Percentiles rank a stretch among this genome's conserved stretches.
Conservation (phyloP, 2,113 vertebrate genomes). For the Oncorhynchus tshawytscha region DNA sequence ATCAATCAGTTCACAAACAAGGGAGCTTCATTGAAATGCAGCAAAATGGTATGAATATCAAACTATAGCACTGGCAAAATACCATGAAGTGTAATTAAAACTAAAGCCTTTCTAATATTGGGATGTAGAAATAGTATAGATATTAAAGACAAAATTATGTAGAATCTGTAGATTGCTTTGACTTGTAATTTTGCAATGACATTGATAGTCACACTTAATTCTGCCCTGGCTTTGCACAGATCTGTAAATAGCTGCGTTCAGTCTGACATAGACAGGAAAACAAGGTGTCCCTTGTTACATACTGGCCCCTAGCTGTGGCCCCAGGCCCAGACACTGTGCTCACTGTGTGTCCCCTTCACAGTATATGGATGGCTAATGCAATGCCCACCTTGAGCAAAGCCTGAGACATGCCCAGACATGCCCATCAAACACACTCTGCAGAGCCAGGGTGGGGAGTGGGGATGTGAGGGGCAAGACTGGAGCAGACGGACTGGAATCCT, state of each 20-base stretch:
- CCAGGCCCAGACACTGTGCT: not conserved
- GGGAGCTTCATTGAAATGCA: constrained; percentile 1
- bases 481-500: constrained; percentile 53
- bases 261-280: not conserved
- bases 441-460: not conserved
- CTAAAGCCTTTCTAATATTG: not conserved
- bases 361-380: too few relatives aligned
- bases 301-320: not conserved
- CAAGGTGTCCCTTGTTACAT: not conserved
- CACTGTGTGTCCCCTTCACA: too few relatives aligned
- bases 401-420: constrained; percentile 7
- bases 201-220: not conserved
- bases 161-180: not conserved
- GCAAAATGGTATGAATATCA: not conserved
- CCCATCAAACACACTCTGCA: not conserved
- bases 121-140: too few relatives aligned
- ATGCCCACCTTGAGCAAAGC: constrained; percentile 4
- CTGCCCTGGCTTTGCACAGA: not conserved
- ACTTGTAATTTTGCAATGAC: not conserved
- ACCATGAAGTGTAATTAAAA: not conserved
- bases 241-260: too few relatives aligned
- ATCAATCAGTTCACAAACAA: constrained; percentile 41
- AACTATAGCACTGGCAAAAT: not conserved
- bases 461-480: constrained; percentile 37
- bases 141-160: not conserved